Conservation (phyloP, 2,888 invertebrate species). For the Callimorpha dominula region DNA sequence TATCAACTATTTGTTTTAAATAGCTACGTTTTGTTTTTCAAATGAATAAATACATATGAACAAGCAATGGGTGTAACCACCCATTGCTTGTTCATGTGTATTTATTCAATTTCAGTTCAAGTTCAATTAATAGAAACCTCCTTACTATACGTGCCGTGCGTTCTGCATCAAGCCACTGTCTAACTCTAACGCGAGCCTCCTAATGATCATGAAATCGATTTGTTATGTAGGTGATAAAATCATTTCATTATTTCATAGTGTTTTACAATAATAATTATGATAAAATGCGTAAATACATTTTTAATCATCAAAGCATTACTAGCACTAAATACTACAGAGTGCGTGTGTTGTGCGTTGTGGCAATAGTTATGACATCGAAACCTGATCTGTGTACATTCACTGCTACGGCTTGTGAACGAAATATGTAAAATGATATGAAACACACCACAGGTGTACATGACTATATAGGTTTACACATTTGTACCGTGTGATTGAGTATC, state of each 20-base stretch:
- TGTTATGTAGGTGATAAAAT: too few species aligned
- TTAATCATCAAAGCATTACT: neutral
- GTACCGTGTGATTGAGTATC: conserved; percentile 34
- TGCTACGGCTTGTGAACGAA: conserved; percentile 30
- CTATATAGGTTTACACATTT: conserved; percentile 35
- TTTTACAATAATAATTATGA: too few species aligned
- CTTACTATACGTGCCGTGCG: too few species aligned
- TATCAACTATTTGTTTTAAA: neutral
- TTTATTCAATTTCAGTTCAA: too few species aligned
- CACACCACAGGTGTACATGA: conserved; percentile 36
- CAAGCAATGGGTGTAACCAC: too few species aligned
- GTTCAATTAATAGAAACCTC: too few species aligned
- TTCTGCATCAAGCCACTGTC: neutral
- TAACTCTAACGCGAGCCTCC: neutral
- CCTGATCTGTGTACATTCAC: conserved; percentile 40
- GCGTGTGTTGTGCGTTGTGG: neutral
- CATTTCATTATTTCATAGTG: too few species aligned
- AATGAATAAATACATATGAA: too few species aligned
- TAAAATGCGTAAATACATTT: neutral
- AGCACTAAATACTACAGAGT: neutral
- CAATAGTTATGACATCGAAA: conserved; percentile 41
- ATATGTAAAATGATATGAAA: conserved; percentile 38
- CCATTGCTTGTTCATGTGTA: too few species aligned
- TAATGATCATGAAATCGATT: neutral
- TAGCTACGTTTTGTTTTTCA: neutral